phyloP scores from a whole-genome alignment of 2,113 vertebrate genomes.

The Pitta sordida region DNA sequence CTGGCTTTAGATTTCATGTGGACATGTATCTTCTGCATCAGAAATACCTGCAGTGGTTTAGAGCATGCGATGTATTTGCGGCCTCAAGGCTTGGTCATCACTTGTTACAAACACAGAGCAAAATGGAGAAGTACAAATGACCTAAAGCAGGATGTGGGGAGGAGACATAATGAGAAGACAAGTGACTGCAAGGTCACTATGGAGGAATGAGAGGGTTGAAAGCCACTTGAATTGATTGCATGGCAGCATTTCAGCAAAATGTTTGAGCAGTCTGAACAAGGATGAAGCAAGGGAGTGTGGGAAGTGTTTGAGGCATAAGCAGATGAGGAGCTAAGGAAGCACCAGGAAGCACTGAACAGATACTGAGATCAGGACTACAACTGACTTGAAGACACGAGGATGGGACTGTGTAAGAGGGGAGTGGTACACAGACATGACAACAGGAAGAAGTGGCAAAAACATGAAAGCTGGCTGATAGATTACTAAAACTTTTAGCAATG shows the following conservation, averaged over 20 bases:
- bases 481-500: background rate
- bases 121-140: background rate
- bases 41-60: background rate
- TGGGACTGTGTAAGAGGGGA: background rate
- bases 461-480: background rate
- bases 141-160: background rate
- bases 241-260: background rate
- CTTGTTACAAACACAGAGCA: background rate
- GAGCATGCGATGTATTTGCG: background rate
- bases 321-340: background rate
- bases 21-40: background rate
- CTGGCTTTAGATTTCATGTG: background rate
- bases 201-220: background rate
- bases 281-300: background rate
- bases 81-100: background rate
- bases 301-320: background rate
- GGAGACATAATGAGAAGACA: background rate
- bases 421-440: background rate
- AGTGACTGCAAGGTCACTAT: background rate
- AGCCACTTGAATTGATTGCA: background rate
- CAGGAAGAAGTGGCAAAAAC: background rate
- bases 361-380: background rate
- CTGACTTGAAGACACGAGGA: background rate
- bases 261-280: background rate
- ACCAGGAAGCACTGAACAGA: background rate